Base-by-base conservation (phyloP, 53 echinoderm and acorn worm species). In the Echinometra lucunter region DNA sequence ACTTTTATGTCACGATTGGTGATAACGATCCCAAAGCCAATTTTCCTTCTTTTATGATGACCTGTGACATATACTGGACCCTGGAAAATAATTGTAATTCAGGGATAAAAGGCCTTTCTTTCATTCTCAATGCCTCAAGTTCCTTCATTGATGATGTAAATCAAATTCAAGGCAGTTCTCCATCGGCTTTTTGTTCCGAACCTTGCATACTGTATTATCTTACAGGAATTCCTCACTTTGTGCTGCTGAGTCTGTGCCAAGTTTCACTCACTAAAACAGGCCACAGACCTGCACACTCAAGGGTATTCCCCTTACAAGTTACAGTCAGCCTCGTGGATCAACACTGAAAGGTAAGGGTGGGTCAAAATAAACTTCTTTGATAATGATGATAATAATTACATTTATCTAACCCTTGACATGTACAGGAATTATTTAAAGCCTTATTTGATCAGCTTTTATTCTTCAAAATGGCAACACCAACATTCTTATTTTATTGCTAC, bases 161-260 rank as follows among this genome's bases (percentile, higher is more conserved):
- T 32, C 10, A 11, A 69, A 69, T 69, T 69, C 30, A 32, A 69
- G 30, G 69, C 12, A 11, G 10, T 69, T 69, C 15, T 11, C 13
- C 34, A 69, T 34, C 69, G 32, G 3, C 66, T 32, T 69, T 32
- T 69, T 32, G 23, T 63, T 19, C 34, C 69, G 11, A 34, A 69
- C 69, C 69, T 69, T 69, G 12, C 0, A 3, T 34, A 34, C 28
- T 34, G 34, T 69, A 69, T 69, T 12, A 69, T 11, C 69, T 69
- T 69, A 69, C 69, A 69, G 69, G 69, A 69, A 69, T 69, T 69
- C 69, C 69, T 69, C 69, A 30, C 69, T 69, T 69, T 63, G 63
- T 21, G 69, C 10, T 32, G 32, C 30, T 21, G 13, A 69, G 1
- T 6, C 69, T 69, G 69, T 69, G 69, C 69, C 69, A 69, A 69